Evolutionary conservation across 2,113 vertebrate species (phyloP).

Genomic region (Australoheros scitulus): DNA sequence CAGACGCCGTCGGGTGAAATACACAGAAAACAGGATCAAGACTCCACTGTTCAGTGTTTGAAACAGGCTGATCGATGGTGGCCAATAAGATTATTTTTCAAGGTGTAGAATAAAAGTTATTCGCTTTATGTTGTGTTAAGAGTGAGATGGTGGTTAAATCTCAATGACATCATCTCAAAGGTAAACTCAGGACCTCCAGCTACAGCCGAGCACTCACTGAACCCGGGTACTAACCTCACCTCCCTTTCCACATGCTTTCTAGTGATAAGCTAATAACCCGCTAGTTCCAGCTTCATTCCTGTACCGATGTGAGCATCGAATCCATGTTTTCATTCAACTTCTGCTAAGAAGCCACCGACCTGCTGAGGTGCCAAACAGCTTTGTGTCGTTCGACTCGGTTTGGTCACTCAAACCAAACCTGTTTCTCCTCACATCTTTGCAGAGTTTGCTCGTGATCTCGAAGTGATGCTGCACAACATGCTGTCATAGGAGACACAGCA

Average conservation of each 20-base stretch:
- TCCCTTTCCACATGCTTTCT: not conserved
- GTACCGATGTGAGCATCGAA: not conserved
- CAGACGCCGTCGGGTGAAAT: conserved; percentile 27
- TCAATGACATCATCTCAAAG: not conserved
- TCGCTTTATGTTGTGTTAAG: not conserved
- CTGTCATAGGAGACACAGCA: not conserved
- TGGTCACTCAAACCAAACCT: not conserved
- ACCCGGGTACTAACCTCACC: not conserved
- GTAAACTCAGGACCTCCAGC: not conserved
- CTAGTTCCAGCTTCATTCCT: not conserved
- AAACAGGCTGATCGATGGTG: not conserved
- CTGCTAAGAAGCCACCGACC: not conserved
- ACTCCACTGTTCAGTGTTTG: not conserved
- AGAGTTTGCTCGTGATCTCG: not conserved
- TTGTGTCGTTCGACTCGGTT: not conserved
- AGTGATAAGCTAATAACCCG: not conserved
- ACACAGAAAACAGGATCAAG: conserved; percentile 11
- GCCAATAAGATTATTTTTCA: conserved; percentile 8
- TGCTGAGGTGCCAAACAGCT: not conserved
- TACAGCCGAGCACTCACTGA: no score
- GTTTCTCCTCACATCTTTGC: not conserved
- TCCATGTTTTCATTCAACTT: not conserved
- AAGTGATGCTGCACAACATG: not conserved
- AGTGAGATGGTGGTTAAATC: not conserved
- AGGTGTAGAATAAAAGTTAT: not conserved